Conservation (phyloP, 2,113 vertebrate species). For the Machaerirhynchus nigripectus region DNA sequence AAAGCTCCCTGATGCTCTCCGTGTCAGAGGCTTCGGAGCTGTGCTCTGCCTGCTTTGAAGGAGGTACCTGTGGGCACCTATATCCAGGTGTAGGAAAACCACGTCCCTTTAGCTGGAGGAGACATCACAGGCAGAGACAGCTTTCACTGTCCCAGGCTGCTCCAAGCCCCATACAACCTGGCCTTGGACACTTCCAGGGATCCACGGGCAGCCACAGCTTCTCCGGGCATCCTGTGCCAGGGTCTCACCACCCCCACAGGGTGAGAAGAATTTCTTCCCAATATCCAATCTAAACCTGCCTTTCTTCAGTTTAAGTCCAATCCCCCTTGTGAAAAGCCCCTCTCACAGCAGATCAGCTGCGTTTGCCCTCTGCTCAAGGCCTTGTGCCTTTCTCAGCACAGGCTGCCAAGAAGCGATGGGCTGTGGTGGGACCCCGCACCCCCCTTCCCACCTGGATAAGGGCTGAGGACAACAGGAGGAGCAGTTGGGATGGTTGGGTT, state of each 20-base stretch:
- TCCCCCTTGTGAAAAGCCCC: neutral
- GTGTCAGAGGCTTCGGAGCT: accelerated
- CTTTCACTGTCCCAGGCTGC: neutral
- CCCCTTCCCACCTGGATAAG: neutral
- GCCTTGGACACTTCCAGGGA: neutral
- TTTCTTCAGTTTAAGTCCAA: neutral
- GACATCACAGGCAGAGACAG: neutral
- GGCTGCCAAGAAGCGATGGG: neutral
- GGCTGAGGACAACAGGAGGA: neutral
- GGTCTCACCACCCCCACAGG: accelerated
- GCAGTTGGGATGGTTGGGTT: neutral
- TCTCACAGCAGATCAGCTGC: neutral
- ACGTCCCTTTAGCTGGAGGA: neutral
- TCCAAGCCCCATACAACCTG: neutral
- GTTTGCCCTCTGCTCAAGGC: neutral
- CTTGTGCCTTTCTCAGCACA: neutral
- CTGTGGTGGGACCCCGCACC: neutral
- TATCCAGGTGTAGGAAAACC: neutral
- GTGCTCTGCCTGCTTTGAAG: neutral
- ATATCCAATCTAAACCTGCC: neutral
- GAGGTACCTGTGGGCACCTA: neutral
- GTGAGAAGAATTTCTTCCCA: neutral
- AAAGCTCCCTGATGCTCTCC: neutral
- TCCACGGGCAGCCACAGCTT: neutral
- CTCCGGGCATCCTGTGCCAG: neutral